phyloP scores from a whole-genome alignment of 64 coral and sea anemone species.

The Pachyseris speciosa region DNA sequence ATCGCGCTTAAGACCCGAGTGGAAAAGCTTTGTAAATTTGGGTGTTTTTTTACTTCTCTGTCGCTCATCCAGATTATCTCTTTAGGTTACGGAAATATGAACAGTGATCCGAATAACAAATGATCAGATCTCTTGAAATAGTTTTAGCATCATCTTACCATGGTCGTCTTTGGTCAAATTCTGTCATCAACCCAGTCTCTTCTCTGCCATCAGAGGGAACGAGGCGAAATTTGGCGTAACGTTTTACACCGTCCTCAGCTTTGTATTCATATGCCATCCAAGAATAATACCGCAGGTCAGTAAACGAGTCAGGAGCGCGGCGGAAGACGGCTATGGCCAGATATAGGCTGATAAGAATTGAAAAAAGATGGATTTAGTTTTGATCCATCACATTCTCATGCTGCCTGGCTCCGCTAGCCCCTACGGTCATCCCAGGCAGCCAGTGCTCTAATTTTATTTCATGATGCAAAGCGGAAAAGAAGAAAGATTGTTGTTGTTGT shows the following conservation, averaged over 20 bases:
- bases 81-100: no score
- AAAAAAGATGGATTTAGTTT: background rate
- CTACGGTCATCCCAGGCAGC: no score
- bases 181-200: constrained; percentile 76
- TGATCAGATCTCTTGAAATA: background rate
- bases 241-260: constrained; percentile 55
- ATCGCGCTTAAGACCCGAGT: no score
- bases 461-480: no score
- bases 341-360: constrained; percentile 3
- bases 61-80: no score
- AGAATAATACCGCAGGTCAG: constrained; percentile 85
- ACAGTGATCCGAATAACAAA: no score
- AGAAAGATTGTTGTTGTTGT: no score
- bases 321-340: constrained; percentile 78
- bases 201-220: constrained; percentile 51
- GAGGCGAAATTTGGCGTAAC: constrained; percentile 88
- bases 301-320: constrained; percentile 74
- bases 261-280: constrained; percentile 80
- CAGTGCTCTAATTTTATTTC: no score
- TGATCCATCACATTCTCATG: no score
- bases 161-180: constrained; percentile 79
- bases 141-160: constrained; percentile 41
- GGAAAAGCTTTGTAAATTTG: no score
- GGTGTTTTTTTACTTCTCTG: no score
- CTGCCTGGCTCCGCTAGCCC: no score